Conservation (phyloP, 2,888 invertebrate species). For the Pinctada fucata region DNA sequence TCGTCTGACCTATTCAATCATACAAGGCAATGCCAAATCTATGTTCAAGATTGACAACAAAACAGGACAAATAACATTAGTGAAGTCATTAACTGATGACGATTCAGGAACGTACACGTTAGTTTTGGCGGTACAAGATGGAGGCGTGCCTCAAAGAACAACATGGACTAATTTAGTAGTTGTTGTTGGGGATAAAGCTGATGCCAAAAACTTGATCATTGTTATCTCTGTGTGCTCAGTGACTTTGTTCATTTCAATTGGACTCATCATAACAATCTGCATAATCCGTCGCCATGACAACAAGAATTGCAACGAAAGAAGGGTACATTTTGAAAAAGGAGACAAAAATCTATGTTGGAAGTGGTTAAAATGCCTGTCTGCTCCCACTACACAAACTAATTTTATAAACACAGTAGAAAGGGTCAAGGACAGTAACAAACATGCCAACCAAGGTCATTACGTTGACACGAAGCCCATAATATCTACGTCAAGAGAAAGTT, state of each 20-base stretch:
- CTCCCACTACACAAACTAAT: slow-evolving; percentile 16
- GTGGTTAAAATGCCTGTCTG: slow-evolving; percentile 31
- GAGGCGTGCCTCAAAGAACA: slow-evolving; percentile 55
- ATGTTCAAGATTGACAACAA: slow-evolving; percentile 50
- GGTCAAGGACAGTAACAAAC: slow-evolving; percentile 17
- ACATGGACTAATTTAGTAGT: slow-evolving; percentile 51
- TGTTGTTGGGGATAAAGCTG: slow-evolving; percentile 35
- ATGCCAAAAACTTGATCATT: slow-evolving; percentile 45
- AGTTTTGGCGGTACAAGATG: slow-evolving; percentile 59
- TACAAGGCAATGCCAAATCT: slow-evolving; percentile 50
- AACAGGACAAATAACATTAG: slow-evolving; percentile 57
- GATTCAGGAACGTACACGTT: slow-evolving; percentile 54
- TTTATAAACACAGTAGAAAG: not conserved
- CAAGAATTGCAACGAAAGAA: slow-evolving; percentile 24
- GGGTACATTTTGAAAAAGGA: slow-evolving; percentile 33
- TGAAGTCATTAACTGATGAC: slow-evolving; percentile 40
- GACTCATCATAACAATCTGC: slow-evolving; percentile 50
- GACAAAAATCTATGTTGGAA: slow-evolving; percentile 22
- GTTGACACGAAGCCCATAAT: slow-evolving; percentile 18
- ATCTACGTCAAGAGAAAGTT: slow-evolving; percentile 10
- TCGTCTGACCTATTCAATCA: slow-evolving; percentile 54
- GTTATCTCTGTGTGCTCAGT: slow-evolving; percentile 49
- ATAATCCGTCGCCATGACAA: slow-evolving; percentile 45
- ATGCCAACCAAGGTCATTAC: not conserved
- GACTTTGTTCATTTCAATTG: slow-evolving; percentile 49